These are phyloP conservation scores for Heliconius melpomene DNA, from an alignment of 1,140 invertebrate species.

Conservation along the genomic window DNA sequence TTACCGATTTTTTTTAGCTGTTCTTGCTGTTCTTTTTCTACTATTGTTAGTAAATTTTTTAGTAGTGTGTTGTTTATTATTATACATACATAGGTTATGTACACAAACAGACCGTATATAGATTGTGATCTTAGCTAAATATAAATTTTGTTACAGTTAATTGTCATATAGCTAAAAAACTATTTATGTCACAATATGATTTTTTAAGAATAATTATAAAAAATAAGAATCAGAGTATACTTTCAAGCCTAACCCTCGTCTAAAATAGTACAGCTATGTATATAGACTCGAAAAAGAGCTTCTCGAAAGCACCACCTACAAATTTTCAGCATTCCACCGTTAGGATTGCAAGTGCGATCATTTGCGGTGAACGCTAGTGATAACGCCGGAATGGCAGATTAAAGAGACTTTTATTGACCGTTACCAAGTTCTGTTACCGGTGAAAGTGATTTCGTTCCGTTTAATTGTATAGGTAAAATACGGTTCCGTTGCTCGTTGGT, in stretches of 20 bases:
- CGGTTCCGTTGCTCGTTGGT: conserved; percentile 28
- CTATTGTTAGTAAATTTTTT: too few species aligned
- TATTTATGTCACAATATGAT: too few species aligned
- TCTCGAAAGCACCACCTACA: neutral
- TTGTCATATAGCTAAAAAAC: neutral
- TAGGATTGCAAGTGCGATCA: conserved; percentile 21
- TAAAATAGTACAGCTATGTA: neutral
- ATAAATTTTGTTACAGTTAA: too few species aligned
- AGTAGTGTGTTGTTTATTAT: too few species aligned
- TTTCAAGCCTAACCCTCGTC: neutral
- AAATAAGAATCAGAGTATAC: neutral
- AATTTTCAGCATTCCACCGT: conserved; percentile 11
- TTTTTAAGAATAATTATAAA: neutral
- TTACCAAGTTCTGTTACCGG: conserved; percentile 45
- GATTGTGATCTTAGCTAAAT: too few species aligned
- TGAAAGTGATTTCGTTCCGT: conserved; percentile 44
- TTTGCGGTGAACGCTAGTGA: conserved; percentile 43
- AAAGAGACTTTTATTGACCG: conserved; percentile 56
- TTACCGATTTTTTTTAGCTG: too few species aligned
- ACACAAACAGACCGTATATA: too few species aligned
- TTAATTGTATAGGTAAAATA: conserved; percentile 45
- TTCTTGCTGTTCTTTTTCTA: too few species aligned
- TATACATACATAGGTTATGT: too few species aligned
- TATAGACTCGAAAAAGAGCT: neutral
- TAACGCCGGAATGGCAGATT: conserved; percentile 52